Conservation (phyloP, 2,797 vertebrate species). For the Amniataba percoides region DNA sequence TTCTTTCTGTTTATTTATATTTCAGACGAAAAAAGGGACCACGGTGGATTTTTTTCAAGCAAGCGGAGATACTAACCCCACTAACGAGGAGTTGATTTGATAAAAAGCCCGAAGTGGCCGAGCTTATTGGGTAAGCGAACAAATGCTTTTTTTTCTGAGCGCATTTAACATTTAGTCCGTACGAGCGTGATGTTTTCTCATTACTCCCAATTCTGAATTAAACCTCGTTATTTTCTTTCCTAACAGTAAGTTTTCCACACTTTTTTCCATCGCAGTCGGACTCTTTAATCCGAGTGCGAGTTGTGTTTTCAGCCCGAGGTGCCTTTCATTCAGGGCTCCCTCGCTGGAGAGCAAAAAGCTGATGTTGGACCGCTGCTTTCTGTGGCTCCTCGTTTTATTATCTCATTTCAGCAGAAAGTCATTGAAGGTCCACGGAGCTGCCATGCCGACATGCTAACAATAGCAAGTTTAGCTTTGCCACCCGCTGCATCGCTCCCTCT, state of each 20-base stretch:
- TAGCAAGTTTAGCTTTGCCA: constrained; percentile 87
- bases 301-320: constrained; percentile 43
- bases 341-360: constrained; percentile 3
- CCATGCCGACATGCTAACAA: constrained; percentile 86
- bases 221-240: neutral
- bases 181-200: neutral
- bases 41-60: constrained; percentile 78
- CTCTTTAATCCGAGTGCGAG: constrained; percentile 60
- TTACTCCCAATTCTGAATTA: neutral
- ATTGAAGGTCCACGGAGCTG: constrained; percentile 74
- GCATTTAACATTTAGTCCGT: constrained; percentile 12
- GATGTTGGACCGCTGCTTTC: neutral
- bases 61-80: constrained; percentile 79
- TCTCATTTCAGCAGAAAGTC: constrained; percentile 68
- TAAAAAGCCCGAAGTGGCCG: constrained; percentile 82
- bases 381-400: constrained; percentile 17
- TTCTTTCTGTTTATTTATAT: constrained; percentile 77
- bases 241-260: constrained; percentile 75
- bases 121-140: constrained; percentile 82
- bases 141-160: constrained; percentile 56
- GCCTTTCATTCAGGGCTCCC: constrained; percentile 44
- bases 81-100: constrained; percentile 82
- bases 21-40: constrained; percentile 69
- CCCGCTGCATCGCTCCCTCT: constrained; percentile 66
- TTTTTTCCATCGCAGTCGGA: constrained; percentile 66